Evolutionary conservation across 92 coral and sea anemone species (phyloP), one percentile per base, ranked within the genome.

Genomic region (Umimayanthus chanpuru): DNA sequence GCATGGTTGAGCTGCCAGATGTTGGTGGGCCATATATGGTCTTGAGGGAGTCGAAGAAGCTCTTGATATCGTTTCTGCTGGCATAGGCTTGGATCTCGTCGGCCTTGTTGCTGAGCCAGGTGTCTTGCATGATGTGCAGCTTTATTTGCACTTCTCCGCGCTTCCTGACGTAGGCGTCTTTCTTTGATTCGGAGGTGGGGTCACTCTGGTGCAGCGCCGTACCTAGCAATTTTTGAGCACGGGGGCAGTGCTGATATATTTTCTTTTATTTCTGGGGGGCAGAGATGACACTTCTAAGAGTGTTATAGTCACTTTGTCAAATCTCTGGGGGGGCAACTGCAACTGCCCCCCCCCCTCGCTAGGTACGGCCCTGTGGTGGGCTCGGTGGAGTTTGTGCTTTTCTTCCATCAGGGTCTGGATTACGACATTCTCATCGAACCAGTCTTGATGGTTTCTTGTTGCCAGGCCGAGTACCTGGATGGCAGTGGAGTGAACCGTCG

Each of bases 401-500:
- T 29, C 65, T 3, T 32, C 82, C 6, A 78, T 61, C 0, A 78
- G 56, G n/a, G 41, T 66, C 1, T 9, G 66, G 6, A 25, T 66
- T 26, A 32, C 78, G 26, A 67, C 49, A 80, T 84, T 84, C 47
- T 84, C 88, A 36, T 66, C 88, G 18, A 70, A 84, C 88, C 88
- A 84, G 56, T 68, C 88, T 5, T 30, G 72, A 25, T 21, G 79
- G 73, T 76, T 77, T 18, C 75, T 29, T 0, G 41, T 26, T 1
- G 20, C 8, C 5, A 0, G 36, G 29, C 39, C 89, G 39, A 26
- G 25, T 25, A 2, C 1, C 18, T 41, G n/a, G 20, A 36, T 6
- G 9, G 89, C 61, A 16, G 9, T 44, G 2, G 29, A 25, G 26
- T 21, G 67, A 50, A 12, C 76, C 9, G 76, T 72, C 1, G 28